A percentile compares a stretch with the other conserved stretches of the same genome.
phyloP scores from a whole-genome alignment of 2,797 vertebrate species.

The Chaetophractus vellerosus region DNA sequence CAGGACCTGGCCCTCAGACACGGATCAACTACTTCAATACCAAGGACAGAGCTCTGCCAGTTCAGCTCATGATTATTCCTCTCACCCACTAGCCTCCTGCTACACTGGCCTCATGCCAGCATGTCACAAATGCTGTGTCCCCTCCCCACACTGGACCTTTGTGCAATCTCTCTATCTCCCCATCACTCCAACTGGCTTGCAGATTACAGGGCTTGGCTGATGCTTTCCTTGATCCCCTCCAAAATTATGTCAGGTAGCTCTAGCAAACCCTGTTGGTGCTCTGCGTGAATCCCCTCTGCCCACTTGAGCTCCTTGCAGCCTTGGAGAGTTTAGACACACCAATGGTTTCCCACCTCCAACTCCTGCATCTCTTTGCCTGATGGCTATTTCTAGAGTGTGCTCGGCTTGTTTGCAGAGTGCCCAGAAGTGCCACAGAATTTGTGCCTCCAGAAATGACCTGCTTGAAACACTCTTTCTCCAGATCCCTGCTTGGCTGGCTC shows the following conservation, averaged over 20 bases:
- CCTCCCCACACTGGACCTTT: neutral
- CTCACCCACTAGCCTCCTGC: neutral
- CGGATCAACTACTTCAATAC: neutral
- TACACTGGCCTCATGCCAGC: neutral
- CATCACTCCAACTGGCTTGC: neutral
- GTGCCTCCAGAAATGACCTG: neutral
- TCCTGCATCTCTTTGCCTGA: neutral
- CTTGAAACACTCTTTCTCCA: neutral
- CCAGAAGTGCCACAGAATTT: neutral
- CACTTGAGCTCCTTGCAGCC: neutral
- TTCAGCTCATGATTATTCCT: neutral
- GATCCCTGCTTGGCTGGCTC: too few relatives aligned
- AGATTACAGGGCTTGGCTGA: neutral
- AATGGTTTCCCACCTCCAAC: neutral
- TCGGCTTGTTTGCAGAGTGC: neutral
- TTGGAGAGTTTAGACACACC: neutral
- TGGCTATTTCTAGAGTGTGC: too few relatives aligned
- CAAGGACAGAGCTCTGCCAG: neutral
- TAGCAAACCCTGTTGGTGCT: neutral
- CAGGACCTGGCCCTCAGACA: neutral
- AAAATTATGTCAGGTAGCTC: neutral
- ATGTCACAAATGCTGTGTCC: neutral
- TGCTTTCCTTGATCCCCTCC: neutral
- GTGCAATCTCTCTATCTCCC: neutral
- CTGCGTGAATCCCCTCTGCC: neutral